Evolutionary conservation across 2,888 invertebrate species (phyloP).

Genomic region (Cephus spinipes): DNA sequence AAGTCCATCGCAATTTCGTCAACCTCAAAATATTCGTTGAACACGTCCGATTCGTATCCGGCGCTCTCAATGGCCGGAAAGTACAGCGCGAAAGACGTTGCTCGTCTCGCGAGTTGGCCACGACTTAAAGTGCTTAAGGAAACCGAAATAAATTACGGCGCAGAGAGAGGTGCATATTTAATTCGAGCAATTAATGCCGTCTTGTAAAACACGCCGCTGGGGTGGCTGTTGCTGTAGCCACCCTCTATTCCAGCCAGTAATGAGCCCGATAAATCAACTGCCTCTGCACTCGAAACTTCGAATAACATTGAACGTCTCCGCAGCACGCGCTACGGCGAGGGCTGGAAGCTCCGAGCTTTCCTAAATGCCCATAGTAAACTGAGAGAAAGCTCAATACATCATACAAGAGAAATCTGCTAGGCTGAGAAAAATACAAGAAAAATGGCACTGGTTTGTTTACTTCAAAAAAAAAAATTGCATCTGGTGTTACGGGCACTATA

Average conservation of each 20-base stretch:
- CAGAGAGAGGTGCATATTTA: conserved; percentile 65
- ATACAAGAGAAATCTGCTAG: neutral
- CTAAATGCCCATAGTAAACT: no score
- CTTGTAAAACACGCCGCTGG: conserved; percentile 66
- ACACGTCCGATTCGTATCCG: neutral
- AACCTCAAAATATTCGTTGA: no score
- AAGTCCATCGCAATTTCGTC: no score
- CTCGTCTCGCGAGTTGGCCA: conserved; percentile 32
- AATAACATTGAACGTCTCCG: conserved; percentile 57
- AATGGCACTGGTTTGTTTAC: conserved; percentile 3
- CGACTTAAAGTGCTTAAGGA: conserved; percentile 61
- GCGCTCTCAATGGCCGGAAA: neutral
- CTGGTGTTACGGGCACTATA: no score
- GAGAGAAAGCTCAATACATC: neutral
- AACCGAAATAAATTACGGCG: conserved; percentile 64
- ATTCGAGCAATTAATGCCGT: conserved; percentile 67
- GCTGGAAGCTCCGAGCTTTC: neutral
- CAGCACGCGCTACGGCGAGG: conserved; percentile 31
- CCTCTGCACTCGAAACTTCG: conserved; percentile 64
- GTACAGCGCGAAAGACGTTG: neutral
- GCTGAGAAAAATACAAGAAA: neutral
- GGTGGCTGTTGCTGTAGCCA: conserved; percentile 52
- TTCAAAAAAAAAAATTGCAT: neutral
- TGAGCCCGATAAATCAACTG: conserved; percentile 67
- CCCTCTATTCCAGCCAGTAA: conserved; percentile 59